phyloP scores from a whole-genome alignment of 2,113 vertebrate species.

The Gracilinanus agilis region DNA sequence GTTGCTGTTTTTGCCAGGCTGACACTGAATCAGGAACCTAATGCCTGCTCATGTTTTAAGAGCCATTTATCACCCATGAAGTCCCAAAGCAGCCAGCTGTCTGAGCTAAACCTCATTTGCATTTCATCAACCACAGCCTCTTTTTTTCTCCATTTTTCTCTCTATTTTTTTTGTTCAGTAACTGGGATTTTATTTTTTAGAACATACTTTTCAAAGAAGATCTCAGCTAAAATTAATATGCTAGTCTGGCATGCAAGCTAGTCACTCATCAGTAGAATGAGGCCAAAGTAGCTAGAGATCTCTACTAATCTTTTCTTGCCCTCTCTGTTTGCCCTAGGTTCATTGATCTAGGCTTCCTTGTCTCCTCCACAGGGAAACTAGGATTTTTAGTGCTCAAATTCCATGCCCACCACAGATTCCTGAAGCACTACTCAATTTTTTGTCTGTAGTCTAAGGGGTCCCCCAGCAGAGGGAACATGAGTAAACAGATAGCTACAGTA shows the following conservation, averaged over 20 bases:
- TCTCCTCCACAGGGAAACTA: background rate
- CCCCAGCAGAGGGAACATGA: background rate
- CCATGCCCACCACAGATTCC: background rate
- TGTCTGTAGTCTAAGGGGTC: background rate
- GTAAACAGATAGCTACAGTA: background rate
- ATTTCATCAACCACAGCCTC: constrained; percentile 90
- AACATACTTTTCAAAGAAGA: constrained; percentile 84
- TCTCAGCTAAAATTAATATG: constrained; percentile 87
- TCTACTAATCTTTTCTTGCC: background rate
- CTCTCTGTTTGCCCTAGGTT: background rate
- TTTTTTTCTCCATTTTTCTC: constrained; percentile 73
- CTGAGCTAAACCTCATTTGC: constrained; percentile 92
- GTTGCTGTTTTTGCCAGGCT: constrained; percentile 88
- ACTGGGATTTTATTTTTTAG: constrained; percentile 80
- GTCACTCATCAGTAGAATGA: background rate
- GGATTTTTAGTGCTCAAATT: background rate
- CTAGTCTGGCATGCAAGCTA: constrained; percentile 43
- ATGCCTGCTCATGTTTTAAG: constrained; percentile 94
- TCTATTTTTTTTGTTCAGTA: constrained; percentile 81
- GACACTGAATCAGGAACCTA: constrained; percentile 93
- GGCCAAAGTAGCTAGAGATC: background rate
- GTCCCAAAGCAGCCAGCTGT: constrained; percentile 94
- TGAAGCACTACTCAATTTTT: background rate
- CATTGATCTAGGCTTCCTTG: background rate
- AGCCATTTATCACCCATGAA: constrained; percentile 98